Evolutionary conservation across 2,797 vertebrate genomes (phyloP).

Genomic region (Hephaestus fuliginosus): DNA sequence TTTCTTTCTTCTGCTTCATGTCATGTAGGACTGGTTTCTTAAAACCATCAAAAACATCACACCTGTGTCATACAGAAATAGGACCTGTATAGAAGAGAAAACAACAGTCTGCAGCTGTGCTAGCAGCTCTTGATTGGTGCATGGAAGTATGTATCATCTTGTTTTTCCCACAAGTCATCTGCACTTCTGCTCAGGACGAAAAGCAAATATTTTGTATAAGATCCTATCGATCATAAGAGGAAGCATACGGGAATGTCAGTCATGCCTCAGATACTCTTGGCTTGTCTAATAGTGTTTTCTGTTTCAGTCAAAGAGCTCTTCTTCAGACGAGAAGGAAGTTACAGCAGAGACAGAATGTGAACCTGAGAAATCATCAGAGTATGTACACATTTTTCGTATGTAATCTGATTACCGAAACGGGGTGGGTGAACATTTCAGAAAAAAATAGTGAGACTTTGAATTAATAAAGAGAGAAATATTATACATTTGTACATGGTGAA

Average conservation of each 20-base stretch:
- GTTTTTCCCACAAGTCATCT: neutral
- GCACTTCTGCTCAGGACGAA: neutral
- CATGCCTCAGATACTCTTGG: neutral
- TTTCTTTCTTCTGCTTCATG: neutral
- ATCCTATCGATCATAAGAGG: neutral
- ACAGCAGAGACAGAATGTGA: conserved; percentile 86
- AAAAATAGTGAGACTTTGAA: too few relatives aligned
- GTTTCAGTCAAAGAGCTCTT: conserved; percentile 85
- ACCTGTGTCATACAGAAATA: neutral
- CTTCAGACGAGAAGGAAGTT: conserved; percentile 86
- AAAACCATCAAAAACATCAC: neutral
- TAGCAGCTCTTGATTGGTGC: neutral
- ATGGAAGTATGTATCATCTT: neutral
- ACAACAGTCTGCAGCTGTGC: neutral
- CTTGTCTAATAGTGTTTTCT: conserved; percentile 14
- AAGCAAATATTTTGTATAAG: neutral
- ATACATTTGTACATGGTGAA: too few relatives aligned
- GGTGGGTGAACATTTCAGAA: too few relatives aligned
- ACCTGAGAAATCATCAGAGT: conserved; percentile 92
- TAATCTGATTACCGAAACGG: neutral
- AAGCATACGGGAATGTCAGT: neutral
- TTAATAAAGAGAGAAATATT: too few relatives aligned
- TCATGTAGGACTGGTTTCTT: neutral
- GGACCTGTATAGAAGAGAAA: neutral
- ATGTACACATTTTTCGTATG: conserved; percentile 67